Base-by-base conservation (phyloP, 2,888 invertebrate genomes). In the Cheilosia scutellata region DNA sequence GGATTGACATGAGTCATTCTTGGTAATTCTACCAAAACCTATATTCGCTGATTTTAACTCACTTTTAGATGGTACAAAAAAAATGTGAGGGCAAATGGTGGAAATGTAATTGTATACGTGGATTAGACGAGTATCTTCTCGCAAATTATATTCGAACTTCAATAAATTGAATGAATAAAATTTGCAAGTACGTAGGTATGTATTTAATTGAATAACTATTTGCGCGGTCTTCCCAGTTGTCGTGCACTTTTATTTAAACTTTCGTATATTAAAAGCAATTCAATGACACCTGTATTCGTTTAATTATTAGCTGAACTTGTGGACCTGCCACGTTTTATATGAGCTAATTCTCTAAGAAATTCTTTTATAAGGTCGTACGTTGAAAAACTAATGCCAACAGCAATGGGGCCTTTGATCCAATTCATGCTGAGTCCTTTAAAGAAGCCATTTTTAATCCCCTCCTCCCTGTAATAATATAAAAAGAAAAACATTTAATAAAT, bases 361-460 rank as follows among this genome's bases (percentile, higher is more conserved):
- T 94, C 94, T 88, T 95, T 95, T 80, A 96, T 95, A 53, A 94
- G 93, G 92, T 99, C 99, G 92, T 98, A 98, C 0, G 97, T 97
- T 4, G 98, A 97, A 93, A 99, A 99, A 89, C 98, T 98, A 89
- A 99, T 98, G 77, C 99, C 99, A 9, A 97, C 97, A 0, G 97
- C 96, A 66, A 97, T 95, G 6, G 97, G 97, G 0, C 97, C 97
- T 91, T 97, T 97, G 68, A 99, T 96, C 98, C 99, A 99, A 93
- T 99, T 99, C 98, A 99, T 98, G 89, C 97, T 98, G n/a, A 99
- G 94, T 0, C 99, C 99, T 93, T 99, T 99, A 94, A 97, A 99
- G 92, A 99, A 96, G 0, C 99, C 99, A 65, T 95, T 94, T 91
- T 95, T 95, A 31, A 97, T 91, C 37, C 99, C 99, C 92, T 99